Evolutionary conservation across 2,888 invertebrate species (phyloP), one percentile per base, ranked within the genome.

Genomic region (Helobdella robusta): DNA sequence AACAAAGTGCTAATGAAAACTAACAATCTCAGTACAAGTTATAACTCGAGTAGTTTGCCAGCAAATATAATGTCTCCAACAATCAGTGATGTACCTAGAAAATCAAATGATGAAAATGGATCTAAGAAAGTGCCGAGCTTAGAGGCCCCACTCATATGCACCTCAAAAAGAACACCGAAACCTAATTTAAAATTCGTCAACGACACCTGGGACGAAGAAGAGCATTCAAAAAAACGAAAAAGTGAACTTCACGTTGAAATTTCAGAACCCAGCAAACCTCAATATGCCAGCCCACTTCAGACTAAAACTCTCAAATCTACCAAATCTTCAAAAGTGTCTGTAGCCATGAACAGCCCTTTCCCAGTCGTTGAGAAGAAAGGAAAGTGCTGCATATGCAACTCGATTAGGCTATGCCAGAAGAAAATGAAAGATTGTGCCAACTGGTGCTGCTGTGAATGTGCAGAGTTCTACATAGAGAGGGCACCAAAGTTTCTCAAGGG

Each of bases 151-250:
- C 60, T 66, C 28, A 66, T 68, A 0, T 71, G 76, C 3, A 73
- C 74, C 67, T 78, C 78, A 1, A 78, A 78, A 66, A 70, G 78
- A 6, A 73, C 74, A 34, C 72, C 77, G 30, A 76, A 76, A 67
- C 77, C 77, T 0, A 77, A 77, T 70, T 69, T 75, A 11, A 77
- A 76, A 59, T 68, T 78, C 46, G 69, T 74, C 50, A 67, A 23
- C 23, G 23, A 30, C 28, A 15, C 52, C 20, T 48, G 28, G 66
- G 88, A 77, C 93, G 93, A 0, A 83, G 93, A 73, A 91, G 93
- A 79, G 91, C 92, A 79, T 92, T 93, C 2, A 93, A 91, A 58
- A 89, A 90, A 20, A 89, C 91, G 75, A 92, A 56, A 30, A 30
- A 56, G 56, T 20, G 30, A 56, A 28, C 11, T 15, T 40, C 44